Evolutionary conservation across 2,888 invertebrate genomes (phyloP).

Genomic region (Chrysodeixis includens): DNA sequence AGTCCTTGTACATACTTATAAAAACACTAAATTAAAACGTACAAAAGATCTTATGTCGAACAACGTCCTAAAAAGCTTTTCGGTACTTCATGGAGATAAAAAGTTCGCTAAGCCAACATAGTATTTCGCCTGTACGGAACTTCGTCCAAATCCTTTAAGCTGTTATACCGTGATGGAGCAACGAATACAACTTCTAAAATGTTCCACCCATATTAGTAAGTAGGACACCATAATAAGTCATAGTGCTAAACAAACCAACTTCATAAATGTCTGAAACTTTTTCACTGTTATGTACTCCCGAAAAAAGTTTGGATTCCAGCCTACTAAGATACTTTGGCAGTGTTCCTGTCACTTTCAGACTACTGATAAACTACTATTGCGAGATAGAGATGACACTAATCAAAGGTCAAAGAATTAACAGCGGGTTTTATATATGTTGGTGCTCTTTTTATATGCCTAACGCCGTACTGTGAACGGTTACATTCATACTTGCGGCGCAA

Average conservation of each 20-base stretch:
- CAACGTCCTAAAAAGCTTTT: background rate
- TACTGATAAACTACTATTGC: background rate
- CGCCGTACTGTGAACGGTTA: too few relatives aligned
- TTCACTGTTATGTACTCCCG: background rate
- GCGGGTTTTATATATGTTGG: too few relatives aligned
- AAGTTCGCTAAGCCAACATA: conserved; percentile 1
- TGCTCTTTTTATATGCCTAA: too few relatives aligned
- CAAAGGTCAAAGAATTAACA: background rate
- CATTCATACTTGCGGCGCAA: too few relatives aligned
- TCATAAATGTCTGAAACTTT: background rate
- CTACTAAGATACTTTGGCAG: background rate
- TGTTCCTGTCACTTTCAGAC: background rate
- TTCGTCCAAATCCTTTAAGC: conserved; percentile 2
- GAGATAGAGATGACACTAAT: background rate
- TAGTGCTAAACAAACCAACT: background rate
- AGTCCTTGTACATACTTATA: background rate
- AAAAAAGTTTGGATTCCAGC: background rate
- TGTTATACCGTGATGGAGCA: conserved; percentile 1
- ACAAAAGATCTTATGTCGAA: background rate
- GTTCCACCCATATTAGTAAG: background rate
- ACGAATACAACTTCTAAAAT: background rate
- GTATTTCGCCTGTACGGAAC: background rate
- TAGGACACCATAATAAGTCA: conserved; percentile 2
- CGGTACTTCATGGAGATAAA: background rate
- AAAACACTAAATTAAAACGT: background rate